Conservation (phyloP, 2,888 invertebrate species). For the Dyspetes luteomarginatus region DNA sequence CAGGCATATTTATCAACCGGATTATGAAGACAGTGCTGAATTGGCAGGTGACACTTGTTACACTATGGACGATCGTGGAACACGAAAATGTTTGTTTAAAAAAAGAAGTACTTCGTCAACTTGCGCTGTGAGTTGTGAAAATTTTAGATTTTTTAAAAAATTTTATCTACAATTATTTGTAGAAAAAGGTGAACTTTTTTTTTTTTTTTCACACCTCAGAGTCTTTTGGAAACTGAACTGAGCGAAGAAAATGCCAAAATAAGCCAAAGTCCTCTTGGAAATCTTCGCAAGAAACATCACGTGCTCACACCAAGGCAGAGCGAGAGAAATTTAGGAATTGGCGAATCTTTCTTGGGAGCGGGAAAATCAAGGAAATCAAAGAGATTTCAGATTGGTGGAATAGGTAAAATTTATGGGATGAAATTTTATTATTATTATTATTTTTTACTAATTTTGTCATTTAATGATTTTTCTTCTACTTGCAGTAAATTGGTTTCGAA, state of each 20-base stretch:
- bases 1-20: constrained; percentile 90
- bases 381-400: constrained; percentile 88
- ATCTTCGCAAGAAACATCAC: constrained; percentile 89
- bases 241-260: constrained; percentile 89
- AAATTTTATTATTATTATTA: too few species aligned
- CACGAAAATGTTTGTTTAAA: constrained; percentile 93
- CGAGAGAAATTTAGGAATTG: constrained; percentile 89
- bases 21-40: constrained; percentile 88
- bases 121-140: constrained; percentile 91
- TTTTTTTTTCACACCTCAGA: constrained; percentile 84
- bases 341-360: constrained; percentile 79
- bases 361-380: constrained; percentile 84
- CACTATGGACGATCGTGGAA: constrained; percentile 90
- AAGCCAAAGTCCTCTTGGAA: constrained; percentile 92
- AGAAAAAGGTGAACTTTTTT: too few species aligned
- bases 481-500: constrained; percentile 86
- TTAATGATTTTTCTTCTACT: constrained; percentile 29
- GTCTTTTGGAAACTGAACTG: constrained; percentile 91
- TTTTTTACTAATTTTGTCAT: constrained; percentile 2
- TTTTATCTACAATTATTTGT: too few species aligned
- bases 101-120: constrained; percentile 95
- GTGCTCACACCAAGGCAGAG: constrained; percentile 94
- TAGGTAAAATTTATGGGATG: constrained; percentile 84
- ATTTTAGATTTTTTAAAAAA: too few species aligned
- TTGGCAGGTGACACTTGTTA: constrained; percentile 87